These are phyloP conservation scores for Neomorphus geoffroyi DNA, from an alignment of 2,797 vertebrate species.

Conservation along the genomic window DNA sequence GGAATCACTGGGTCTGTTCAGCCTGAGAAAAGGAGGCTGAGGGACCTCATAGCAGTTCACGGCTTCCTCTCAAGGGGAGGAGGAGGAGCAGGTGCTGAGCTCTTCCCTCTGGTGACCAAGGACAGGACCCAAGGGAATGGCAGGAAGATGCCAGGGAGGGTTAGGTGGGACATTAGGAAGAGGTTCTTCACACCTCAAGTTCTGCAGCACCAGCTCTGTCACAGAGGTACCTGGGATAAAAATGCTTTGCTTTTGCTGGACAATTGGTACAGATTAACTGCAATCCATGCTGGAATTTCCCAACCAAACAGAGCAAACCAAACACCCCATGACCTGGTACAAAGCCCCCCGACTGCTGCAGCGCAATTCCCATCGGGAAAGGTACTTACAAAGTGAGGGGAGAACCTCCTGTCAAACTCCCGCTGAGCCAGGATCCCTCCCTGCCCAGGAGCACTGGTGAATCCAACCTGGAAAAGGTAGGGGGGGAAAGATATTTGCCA, in stretches of 20 bases:
- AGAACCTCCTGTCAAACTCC: conserved; percentile 94
- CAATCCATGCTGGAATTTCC: not conserved
- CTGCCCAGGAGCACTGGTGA: conserved; percentile 93
- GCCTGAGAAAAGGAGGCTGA: too few species aligned
- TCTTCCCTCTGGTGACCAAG: too few species aligned
- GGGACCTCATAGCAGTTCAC: too few species aligned
- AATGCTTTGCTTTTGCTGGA: not conserved
- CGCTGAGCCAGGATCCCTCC: conserved; percentile 95
- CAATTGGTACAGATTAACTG: rapidly evolving
- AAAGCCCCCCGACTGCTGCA: not conserved
- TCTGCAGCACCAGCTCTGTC: not conserved
- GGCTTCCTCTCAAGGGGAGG: too few species aligned
- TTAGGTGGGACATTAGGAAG: too few species aligned
- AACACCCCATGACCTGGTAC: not conserved
- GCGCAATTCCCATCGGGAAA: not conserved
- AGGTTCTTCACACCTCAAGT: not conserved
- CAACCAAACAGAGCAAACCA: not conserved
- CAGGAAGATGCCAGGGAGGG: too few species aligned
- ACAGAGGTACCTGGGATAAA: not conserved
- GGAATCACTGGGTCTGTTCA: too few species aligned
- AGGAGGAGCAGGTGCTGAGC: too few species aligned
- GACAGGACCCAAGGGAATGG: too few species aligned
- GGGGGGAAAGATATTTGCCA: not conserved
- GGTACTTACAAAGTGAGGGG: conserved; percentile 92
- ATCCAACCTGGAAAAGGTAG: conserved; percentile 82